Conservation (phyloP, 1,140 invertebrate species). For the Formica selysi region DNA sequence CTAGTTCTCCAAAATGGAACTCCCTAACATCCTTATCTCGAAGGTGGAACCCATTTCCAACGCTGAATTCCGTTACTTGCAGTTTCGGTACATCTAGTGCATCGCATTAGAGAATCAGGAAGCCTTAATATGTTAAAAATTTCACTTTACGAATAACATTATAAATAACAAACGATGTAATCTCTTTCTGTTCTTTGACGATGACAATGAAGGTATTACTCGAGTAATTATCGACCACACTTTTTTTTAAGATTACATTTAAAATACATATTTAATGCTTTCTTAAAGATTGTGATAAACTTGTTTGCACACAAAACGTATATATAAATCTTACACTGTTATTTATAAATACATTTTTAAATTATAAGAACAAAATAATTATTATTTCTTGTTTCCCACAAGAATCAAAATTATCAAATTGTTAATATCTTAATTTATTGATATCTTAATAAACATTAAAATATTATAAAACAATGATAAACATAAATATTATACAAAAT, state of each 20-base stretch:
- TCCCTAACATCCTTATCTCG: constrained; percentile 51
- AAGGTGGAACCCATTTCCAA: constrained; percentile 1
- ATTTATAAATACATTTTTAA: background rate
- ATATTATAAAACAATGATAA: no score
- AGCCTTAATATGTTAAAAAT: constrained; percentile 14
- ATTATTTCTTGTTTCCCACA: background rate
- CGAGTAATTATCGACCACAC: background rate
- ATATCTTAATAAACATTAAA: no score
- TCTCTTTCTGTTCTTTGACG: background rate
- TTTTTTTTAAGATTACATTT: background rate
- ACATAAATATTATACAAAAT: no score
- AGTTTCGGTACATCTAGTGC: constrained; percentile 31
- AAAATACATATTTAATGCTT: background rate
- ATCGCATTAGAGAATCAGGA: constrained; percentile 7
- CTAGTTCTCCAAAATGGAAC: constrained; percentile 11
- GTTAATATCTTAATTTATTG: no score
- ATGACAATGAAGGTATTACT: background rate
- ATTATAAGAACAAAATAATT: background rate
- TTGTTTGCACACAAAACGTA: background rate
- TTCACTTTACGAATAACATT: background rate
- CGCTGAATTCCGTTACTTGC: constrained; percentile 39
- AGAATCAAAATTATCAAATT: no score
- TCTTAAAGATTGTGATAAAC: background rate
- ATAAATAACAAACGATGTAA: background rate
- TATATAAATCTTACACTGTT: background rate